A percentile compares a stretch with the other conserved stretches of the same genome.
phyloP scores from a whole-genome alignment of 2,113 vertebrate species.

The Petromus typicus region DNA sequence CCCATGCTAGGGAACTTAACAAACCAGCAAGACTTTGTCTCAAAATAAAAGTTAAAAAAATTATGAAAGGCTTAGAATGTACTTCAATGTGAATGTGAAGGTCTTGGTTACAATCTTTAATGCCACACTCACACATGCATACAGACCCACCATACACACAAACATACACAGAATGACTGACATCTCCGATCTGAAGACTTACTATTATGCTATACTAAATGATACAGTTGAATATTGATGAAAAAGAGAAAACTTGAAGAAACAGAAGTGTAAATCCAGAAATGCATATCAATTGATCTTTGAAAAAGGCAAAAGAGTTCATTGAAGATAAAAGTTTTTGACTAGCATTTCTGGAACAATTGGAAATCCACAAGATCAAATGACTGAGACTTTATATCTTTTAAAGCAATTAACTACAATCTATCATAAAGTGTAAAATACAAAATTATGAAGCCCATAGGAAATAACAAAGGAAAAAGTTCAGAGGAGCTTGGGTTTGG shows the following conservation, averaged over 20 bases:
- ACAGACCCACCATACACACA: not conserved
- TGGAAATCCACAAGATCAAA: not conserved
- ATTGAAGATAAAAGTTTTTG: not conserved
- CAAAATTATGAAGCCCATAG: not conserved
- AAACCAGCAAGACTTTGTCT: not conserved
- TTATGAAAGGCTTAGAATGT: not conserved
- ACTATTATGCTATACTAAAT: not conserved
- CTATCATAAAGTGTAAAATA: not conserved
- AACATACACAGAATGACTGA: not conserved
- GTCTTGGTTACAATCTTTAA: not conserved
- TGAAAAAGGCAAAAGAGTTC: not conserved
- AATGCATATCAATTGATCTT: not conserved
- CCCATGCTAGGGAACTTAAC: not conserved
- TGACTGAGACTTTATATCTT: not conserved
- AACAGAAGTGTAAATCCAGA: not conserved
- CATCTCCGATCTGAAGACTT: not conserved
- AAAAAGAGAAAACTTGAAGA: slow-evolving; percentile 22
- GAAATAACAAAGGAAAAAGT: not conserved
- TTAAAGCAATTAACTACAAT: not conserved
- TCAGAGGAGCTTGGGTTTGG: not conserved
- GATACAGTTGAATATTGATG: not conserved
- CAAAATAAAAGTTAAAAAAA: not conserved
- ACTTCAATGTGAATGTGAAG: not conserved
- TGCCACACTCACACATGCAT: not conserved
- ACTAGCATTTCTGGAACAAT: not conserved